A percentile compares a stretch with the other conserved stretches of the same genome.
These are phyloP conservation scores for Blera fallax DNA, from an alignment of 2,888 invertebrate genomes.

Conservation along the genomic window DNA sequence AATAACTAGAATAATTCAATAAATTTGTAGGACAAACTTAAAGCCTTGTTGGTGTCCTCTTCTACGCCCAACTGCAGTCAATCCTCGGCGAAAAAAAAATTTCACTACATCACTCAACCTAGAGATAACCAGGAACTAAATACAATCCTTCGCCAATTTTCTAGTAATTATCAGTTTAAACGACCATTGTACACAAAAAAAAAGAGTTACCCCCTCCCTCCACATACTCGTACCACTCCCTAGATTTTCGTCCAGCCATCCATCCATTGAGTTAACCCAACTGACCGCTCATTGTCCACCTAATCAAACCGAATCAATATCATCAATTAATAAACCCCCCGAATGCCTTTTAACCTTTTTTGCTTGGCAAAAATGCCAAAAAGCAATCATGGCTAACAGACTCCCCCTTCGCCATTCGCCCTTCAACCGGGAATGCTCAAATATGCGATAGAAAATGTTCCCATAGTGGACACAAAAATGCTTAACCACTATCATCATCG, in stretches of 20 bases:
- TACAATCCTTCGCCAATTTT: too few species aligned
- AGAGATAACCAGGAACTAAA: too few species aligned
- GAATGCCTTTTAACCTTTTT: conserved; percentile 22
- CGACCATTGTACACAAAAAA: too few species aligned
- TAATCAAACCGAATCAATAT: conserved; percentile 59
- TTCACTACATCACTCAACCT: too few species aligned
- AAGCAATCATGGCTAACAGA: conserved; percentile 27
- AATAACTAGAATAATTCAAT: too few species aligned
- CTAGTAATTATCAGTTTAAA: too few species aligned
- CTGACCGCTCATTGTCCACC: conserved; percentile 5
- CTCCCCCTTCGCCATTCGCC: neutral
- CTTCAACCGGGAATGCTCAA: conserved; percentile 34
- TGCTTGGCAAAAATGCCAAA: conserved; percentile 20
- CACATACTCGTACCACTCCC: too few species aligned
- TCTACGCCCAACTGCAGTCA: too few species aligned
- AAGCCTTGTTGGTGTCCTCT: too few species aligned
- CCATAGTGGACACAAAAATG: conserved; percentile 70
- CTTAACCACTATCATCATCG: conserved; percentile 70
- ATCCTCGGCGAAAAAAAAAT: too few species aligned
- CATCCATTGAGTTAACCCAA: neutral
- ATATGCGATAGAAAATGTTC: conserved; percentile 64
- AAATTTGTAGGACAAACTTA: too few species aligned
- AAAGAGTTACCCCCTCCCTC: too few species aligned
- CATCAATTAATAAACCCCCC: conserved; percentile 64
- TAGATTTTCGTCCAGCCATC: neutral